phyloP scores from a whole-genome alignment of 35 echinoderm and acorn worm genomes.

The Anneissia japonica region DNA sequence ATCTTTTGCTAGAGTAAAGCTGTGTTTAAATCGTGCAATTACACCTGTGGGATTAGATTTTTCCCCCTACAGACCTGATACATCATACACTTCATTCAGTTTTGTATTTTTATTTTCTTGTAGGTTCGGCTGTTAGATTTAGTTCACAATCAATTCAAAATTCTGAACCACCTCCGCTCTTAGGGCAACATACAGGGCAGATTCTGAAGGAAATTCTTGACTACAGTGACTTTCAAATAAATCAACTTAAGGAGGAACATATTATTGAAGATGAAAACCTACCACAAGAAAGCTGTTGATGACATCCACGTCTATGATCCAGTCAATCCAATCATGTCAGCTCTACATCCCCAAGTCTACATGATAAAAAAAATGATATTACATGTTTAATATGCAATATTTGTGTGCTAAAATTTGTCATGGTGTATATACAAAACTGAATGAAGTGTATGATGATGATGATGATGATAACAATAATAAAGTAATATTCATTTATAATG shows the following conservation, averaged over 20 bases:
- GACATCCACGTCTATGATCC: too few relatives aligned
- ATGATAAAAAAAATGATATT: too few relatives aligned
- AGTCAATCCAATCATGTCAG: too few relatives aligned
- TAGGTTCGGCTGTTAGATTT: slow-evolving; percentile 64
- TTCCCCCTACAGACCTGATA: background rate
- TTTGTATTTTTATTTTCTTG: background rate
- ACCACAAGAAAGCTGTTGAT: background rate
- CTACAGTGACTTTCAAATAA: slow-evolving; percentile 4
- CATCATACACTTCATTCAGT: background rate
- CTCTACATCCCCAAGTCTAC: too few relatives aligned
- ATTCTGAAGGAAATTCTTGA: slow-evolving; percentile 25
- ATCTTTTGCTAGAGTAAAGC: background rate
- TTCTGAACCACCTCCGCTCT: slow-evolving; percentile 17
- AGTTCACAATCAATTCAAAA: slow-evolving; percentile 17
- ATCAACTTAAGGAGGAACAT: slow-evolving; percentile 2
- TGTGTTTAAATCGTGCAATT: background rate
- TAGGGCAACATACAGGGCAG: slow-evolving; percentile 47
- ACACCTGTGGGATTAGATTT: background rate
- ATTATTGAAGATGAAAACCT: background rate
- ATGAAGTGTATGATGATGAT: too few relatives aligned
- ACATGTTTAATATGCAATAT: too few relatives aligned
- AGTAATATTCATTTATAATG: too few relatives aligned
- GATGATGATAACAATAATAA: too few relatives aligned
- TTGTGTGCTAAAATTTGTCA: too few relatives aligned
- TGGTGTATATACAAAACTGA: too few relatives aligned